phyloP scores from a whole-genome alignment of 2,888 invertebrate genomes.

The Drosophila nr. fundita region DNA sequence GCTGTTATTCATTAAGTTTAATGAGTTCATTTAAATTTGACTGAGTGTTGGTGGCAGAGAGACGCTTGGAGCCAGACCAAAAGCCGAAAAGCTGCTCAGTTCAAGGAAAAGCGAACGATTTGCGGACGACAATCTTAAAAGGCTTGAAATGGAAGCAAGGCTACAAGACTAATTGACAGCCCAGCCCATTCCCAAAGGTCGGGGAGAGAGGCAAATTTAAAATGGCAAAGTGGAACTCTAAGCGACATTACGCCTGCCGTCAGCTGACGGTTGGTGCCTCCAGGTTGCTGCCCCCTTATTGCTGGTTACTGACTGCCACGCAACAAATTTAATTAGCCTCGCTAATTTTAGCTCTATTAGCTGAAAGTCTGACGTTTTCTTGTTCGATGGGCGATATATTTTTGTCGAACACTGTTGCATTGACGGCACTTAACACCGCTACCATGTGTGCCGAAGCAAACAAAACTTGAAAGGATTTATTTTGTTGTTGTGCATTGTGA shows the following conservation, averaged over 20 bases:
- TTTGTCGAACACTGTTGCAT: conserved; percentile 37
- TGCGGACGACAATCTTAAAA: conserved; percentile 65
- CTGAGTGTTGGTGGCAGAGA: conserved; percentile 1
- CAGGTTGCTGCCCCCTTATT: conserved; percentile 9
- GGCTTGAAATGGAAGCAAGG: conserved; percentile 66
- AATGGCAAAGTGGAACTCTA: neutral
- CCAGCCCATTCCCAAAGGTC: conserved; percentile 1
- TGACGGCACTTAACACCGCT: conserved; percentile 46
- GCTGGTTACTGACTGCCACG: conserved; percentile 45
- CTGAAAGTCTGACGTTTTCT: conserved; percentile 50
- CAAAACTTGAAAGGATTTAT: neutral
- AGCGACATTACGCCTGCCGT: conserved; percentile 8
- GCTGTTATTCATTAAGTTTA: conserved; percentile 74
- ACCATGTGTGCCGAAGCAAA: neutral
- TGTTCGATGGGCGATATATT: conserved; percentile 31
- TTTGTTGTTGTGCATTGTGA: neutral
- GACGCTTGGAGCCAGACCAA: neutral
- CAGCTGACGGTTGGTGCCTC: neutral
- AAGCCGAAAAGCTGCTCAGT: conserved; percentile 8
- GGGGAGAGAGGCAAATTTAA: neutral
- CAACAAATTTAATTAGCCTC: conserved; percentile 67
- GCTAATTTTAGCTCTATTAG: conserved; percentile 73
- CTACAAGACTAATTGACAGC: conserved; percentile 61
- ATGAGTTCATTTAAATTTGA: conserved; percentile 70
- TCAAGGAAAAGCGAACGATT: conserved; percentile 44